Conservation (phyloP, 2,113 vertebrate genomes). For the Gallinago paraguaiae region DNA sequence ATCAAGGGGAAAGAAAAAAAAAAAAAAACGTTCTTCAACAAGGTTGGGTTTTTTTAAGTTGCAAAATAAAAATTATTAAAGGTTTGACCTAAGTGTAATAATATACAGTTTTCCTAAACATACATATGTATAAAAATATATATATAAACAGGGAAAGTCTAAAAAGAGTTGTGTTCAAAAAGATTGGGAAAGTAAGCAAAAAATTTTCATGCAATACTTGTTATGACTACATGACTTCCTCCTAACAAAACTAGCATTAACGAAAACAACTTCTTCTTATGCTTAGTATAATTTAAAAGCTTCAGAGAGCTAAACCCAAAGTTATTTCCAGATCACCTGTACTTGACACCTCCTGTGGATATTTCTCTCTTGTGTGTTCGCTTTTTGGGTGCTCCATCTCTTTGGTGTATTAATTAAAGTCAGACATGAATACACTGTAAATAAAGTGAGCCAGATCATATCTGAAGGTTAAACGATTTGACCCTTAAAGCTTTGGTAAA, state of each 20-base stretch:
- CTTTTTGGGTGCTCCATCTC: background rate
- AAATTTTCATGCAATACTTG: background rate
- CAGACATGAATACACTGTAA: background rate
- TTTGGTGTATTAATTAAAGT: background rate
- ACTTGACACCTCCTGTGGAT: background rate
- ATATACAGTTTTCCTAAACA: background rate
- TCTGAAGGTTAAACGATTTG: background rate
- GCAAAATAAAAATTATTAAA: background rate
- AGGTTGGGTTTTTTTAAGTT: background rate
- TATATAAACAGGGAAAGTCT: background rate
- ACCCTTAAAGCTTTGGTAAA: background rate
- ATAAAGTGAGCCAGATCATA: background rate
- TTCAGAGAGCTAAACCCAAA: background rate
- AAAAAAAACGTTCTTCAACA: accelerated
- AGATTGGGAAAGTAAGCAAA: background rate
- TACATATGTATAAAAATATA: background rate
- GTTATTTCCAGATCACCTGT: background rate
- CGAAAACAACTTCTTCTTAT: background rate
- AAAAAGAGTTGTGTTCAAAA: background rate
- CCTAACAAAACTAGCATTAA: background rate
- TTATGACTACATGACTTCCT: background rate
- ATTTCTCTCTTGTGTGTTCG: background rate
- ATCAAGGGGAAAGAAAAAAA: background rate
- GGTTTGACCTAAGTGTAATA: background rate
- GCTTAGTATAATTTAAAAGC: background rate